Evolutionary conservation across 2,797 vertebrate species (phyloP), one percentile per base, ranked within the genome.

Genomic region (Aldrovandia affinis): DNA sequence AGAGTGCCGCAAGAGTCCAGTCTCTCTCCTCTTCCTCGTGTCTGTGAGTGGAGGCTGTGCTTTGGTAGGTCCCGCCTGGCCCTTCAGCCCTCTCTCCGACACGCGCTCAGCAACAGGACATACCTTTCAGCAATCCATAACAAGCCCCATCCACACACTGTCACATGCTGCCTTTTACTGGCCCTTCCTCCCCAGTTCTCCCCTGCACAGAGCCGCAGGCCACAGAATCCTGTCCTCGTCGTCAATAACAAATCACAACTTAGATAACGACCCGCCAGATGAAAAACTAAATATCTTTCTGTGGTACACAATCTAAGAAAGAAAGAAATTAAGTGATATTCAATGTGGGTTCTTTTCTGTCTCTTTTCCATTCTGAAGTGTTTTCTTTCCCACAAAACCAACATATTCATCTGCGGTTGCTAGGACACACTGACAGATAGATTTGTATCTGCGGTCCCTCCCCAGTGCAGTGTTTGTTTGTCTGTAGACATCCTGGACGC

Each of bases 401-500:
- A 50, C 83, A 68, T 70, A 18, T 84, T 80, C n/a, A 65, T 70
- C 54, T 70, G 25, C 12, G 44, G 78, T 84, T 80, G 61, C 61
- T 84, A 70, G 30, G 83, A 70, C 61, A 84, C 70, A 61, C 83
- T 68, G 83, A 65, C 78, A 9, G 63, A 78, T 47, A 39, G 78
- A 68, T 80, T 84, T 47, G 28, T 33, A 80, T 70, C 78, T 44
- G 30, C 30, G 61, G n/a, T 25, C 50, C 78, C 44, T 79, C 57
- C 28, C 15, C 7, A 9, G 44, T 14, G 15, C 3, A 3, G 47
- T 55, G 61, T 73, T 84, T 84, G 78, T 80, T 80, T 55, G n/a
- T 30, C 30, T 65, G 55, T 78, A 54, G 83, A 84, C 83, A 80
- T 84, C 78, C 94, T 93, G 92, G 92, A 94, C 88, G 89, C 91